phyloP scores from a whole-genome alignment of 2,888 invertebrate genomes.

The Geotrupes spiniger region DNA sequence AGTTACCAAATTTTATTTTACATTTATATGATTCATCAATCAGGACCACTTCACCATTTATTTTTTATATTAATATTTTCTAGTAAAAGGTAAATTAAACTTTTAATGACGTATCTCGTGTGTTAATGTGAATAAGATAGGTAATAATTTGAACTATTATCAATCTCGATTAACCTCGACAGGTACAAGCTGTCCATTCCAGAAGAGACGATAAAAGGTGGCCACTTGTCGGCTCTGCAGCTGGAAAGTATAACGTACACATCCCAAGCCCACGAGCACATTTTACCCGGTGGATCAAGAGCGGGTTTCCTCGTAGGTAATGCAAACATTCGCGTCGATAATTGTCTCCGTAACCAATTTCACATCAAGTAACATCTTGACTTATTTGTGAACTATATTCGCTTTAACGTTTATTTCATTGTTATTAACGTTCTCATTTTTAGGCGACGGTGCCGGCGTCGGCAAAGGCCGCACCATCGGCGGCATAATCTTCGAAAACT shows the following conservation, averaged over 20 bases:
- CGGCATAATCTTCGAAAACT: slow-evolving; percentile 97
- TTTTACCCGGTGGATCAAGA: slow-evolving; percentile 82
- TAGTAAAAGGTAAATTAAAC: too few relatives aligned
- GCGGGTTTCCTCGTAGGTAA: slow-evolving; percentile 93
- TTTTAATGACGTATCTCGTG: too few relatives aligned
- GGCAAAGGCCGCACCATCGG: slow-evolving; percentile 98
- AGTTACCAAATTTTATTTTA: not conserved
- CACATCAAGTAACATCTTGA: too few relatives aligned
- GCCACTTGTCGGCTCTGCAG: slow-evolving; percentile 91
- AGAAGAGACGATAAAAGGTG: slow-evolving; percentile 76
- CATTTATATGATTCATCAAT: not conserved
- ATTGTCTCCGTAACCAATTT: not conserved
- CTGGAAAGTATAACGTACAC: slow-evolving; percentile 97
- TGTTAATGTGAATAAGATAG: too few relatives aligned
- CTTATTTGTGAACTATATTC: too few relatives aligned
- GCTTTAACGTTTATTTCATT: not conserved
- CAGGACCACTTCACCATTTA: too few relatives aligned
- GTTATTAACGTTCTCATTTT: not conserved
- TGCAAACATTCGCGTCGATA: slow-evolving; percentile 6
- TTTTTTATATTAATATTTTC: too few relatives aligned
- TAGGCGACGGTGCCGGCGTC: slow-evolving; percentile 97
- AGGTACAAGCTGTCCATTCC: slow-evolving; percentile 79
- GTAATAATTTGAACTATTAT: too few relatives aligned
- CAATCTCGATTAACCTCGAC: too few relatives aligned
- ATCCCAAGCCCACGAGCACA: slow-evolving; percentile 92